These are phyloP conservation scores for Pogoniulus pusillus DNA, from an alignment of 2,797 vertebrate genomes.

Conservation along the genomic window DNA sequence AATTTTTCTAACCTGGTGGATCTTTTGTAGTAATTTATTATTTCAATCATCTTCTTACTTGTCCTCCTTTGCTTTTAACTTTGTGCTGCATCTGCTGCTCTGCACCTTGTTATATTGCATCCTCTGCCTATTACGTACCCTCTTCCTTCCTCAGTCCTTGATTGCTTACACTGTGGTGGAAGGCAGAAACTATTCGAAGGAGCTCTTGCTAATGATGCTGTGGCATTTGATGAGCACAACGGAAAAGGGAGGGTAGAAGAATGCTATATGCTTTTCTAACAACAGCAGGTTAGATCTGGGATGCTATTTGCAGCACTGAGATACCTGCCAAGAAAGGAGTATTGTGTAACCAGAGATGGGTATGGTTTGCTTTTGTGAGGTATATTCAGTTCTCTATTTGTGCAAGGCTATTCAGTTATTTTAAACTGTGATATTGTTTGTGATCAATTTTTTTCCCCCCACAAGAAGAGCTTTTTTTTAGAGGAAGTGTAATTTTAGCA, in stretches of 20 bases:
- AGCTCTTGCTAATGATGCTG: not conserved
- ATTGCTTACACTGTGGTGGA: not conserved
- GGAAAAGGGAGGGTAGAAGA: not conserved
- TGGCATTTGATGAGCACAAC: not conserved
- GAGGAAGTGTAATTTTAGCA: not conserved
- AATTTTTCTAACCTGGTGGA: not conserved
- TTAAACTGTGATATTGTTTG: not conserved
- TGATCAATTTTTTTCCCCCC: not conserved
- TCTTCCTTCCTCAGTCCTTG: not conserved
- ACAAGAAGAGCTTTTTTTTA: not conserved
- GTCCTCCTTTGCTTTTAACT: not conserved
- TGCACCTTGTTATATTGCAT: not conserved
- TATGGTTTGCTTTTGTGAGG: not conserved
- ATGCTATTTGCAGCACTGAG: not conserved
- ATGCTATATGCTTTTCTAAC: not conserved
- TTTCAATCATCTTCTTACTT: not conserved
- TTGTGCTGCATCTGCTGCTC: not conserved
- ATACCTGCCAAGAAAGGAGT: not conserved
- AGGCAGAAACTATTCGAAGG: not conserved
- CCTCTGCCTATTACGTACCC: not conserved
- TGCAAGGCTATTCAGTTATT: not conserved
- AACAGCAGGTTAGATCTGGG: not conserved
- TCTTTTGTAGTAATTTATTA: not conserved
- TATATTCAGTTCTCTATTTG: not conserved
- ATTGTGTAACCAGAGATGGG: not conserved